phyloP scores from a whole-genome alignment of 2,797 vertebrate genomes.

The Trachurus trachurus region DNA sequence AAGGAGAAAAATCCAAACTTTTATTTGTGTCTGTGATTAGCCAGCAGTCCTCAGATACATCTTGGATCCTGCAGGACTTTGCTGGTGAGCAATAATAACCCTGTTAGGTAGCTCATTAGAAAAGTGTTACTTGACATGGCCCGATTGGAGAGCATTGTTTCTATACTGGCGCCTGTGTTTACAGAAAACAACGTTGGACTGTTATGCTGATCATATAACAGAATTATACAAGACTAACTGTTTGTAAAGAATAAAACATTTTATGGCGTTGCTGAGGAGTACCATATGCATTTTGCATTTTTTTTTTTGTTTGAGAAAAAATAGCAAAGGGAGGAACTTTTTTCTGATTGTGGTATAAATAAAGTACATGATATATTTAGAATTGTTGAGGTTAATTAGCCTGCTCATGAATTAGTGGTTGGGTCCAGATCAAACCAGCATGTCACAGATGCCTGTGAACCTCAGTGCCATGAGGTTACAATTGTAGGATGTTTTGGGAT shows the following conservation, averaged over 20 bases:
- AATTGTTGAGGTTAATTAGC: constrained; percentile 83
- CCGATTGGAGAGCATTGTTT: constrained; percentile 68
- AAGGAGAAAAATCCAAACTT: constrained; percentile 36
- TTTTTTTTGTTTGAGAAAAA: constrained; percentile 55
- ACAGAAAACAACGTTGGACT: constrained; percentile 60
- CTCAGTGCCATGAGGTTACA: constrained; percentile 80
- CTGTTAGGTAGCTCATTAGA: constrained; percentile 77
- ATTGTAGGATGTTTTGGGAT: constrained; percentile 82
- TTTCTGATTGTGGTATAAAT: constrained; percentile 77
- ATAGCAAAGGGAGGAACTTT: constrained; percentile 48
- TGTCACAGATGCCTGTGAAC: constrained; percentile 81
- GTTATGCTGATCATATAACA: constrained; percentile 50
- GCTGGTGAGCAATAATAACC: constrained; percentile 67
- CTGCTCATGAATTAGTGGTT: constrained; percentile 79
- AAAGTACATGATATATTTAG: constrained; percentile 79
- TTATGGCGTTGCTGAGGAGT: constrained; percentile 53
- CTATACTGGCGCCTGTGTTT: constrained; percentile 61
- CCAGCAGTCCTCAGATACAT: constrained; percentile 50
- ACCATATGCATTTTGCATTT: constrained; percentile 57
- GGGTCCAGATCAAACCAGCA: constrained; percentile 77
- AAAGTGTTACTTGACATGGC: constrained; percentile 75
- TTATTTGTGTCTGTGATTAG: constrained; percentile 54
- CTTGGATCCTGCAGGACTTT: constrained; percentile 50
- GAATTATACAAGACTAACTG: constrained; percentile 53
- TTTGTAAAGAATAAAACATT: constrained; percentile 59